These are phyloP conservation scores for Loriculus beryllinus DNA, from an alignment of 2,797 vertebrate species.

Conservation along the genomic window DNA sequence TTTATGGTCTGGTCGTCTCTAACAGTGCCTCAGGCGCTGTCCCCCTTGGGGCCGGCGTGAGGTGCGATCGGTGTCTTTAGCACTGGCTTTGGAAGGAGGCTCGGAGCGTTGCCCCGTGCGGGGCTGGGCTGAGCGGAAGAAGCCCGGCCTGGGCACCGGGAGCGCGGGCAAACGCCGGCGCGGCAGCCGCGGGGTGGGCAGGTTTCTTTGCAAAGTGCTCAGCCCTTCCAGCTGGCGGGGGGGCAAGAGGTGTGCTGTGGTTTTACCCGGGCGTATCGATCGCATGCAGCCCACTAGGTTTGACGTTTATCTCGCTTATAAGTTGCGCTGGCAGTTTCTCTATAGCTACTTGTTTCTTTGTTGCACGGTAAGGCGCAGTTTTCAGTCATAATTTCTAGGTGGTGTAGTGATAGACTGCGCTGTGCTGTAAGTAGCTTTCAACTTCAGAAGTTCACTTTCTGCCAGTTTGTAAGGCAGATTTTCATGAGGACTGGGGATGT, in stretches of 20 bases:
- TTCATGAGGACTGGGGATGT: accelerated
- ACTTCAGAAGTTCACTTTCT: neutral
- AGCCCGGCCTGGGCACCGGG: neutral
- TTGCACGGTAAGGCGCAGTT: accelerated
- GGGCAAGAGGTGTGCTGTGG: accelerated
- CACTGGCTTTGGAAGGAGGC: neutral
- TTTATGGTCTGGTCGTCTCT: neutral
- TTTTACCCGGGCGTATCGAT: neutral
- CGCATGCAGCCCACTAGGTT: neutral
- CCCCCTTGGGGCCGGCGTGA: too few species aligned
- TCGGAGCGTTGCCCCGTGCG: neutral
- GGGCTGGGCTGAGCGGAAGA: neutral
- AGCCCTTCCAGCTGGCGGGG: neutral
- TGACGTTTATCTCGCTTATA: accelerated
- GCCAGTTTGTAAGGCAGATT: neutral
- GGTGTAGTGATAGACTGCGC: neutral
- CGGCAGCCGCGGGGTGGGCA: neutral
- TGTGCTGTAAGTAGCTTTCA: accelerated
- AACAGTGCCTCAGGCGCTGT: neutral
- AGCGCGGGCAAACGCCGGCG: neutral
- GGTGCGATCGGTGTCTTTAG: neutral
- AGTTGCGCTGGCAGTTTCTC: neutral
- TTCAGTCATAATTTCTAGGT: neutral
- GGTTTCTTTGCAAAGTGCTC: accelerated
- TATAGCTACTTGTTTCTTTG: neutral